A percentile compares a stretch with the other conserved stretches of the same genome.
These are phyloP conservation scores for Stomatorhinus ivindoensis DNA, from an alignment of 2,113 vertebrate species.

Conservation along the genomic window DNA sequence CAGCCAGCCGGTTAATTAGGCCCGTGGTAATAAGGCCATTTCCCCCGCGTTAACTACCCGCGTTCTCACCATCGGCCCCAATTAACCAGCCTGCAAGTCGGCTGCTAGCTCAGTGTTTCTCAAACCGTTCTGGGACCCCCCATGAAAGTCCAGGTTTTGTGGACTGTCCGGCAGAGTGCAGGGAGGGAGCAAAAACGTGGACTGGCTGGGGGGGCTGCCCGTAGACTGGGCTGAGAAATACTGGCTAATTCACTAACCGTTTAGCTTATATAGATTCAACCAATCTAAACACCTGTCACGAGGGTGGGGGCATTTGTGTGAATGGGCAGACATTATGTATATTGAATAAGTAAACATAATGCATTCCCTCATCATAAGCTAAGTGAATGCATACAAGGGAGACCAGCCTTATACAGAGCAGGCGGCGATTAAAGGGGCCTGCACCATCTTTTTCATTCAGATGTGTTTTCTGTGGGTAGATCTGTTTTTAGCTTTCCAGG, in stretches of 20 bases:
- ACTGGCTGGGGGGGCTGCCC: background rate
- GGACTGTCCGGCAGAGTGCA: background rate
- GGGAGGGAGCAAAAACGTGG: background rate
- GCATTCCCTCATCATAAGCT: background rate
- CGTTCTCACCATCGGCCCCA: background rate
- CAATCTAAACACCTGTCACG: background rate
- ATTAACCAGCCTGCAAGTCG: background rate
- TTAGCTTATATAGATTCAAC: too few relatives aligned
- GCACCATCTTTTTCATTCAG: background rate
- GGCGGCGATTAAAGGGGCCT: background rate
- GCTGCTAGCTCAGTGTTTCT: background rate
- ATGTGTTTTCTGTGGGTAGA: background rate
- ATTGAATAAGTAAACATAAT: background rate
- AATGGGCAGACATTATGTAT: background rate
- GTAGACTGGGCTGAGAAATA: background rate
- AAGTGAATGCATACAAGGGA: background rate
- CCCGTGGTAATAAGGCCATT: background rate
- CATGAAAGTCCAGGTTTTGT: background rate
- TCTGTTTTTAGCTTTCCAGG: background rate
- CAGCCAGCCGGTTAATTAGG: background rate
- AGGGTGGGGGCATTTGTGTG: background rate
- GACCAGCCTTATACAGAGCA: background rate
- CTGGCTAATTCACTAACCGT: background rate
- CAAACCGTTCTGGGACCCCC: background rate
- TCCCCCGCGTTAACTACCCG: background rate